Percentiles rank a stretch among this genome's conserved stretches.
phyloP scores from a whole-genome alignment of 2,797 vertebrate species.

The Brachyalestes nurse region DNA sequence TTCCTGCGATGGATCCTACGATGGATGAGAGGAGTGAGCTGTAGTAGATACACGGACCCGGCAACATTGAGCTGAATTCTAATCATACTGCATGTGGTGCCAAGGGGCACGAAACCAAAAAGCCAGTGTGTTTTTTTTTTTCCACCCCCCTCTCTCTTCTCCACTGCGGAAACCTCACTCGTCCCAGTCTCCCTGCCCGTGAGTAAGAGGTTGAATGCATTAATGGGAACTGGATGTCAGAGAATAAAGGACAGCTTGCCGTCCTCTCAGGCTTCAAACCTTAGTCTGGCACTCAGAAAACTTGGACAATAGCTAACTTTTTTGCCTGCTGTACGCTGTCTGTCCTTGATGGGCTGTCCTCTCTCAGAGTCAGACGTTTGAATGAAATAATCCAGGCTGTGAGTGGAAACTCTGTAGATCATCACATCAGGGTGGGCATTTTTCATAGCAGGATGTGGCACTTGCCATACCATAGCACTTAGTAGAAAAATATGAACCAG shows the following conservation, averaged over 20 bases:
- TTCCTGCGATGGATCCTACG: constrained; percentile 40
- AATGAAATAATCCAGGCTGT: neutral
- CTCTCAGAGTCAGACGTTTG: neutral
- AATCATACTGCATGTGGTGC: constrained; percentile 68
- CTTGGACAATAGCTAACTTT: constrained; percentile 6
- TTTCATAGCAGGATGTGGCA: neutral
- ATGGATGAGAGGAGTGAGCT: constrained; percentile 60
- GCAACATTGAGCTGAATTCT: constrained; percentile 67
- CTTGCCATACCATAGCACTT: too few relatives aligned
- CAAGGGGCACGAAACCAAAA: constrained; percentile 60
- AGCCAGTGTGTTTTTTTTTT: constrained; percentile 37
- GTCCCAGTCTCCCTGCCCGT: constrained; percentile 36
- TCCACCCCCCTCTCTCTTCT: constrained; percentile 22
- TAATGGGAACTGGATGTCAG: constrained; percentile 63
- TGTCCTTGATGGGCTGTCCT: constrained; percentile 22
- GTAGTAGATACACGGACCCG: constrained; percentile 64
- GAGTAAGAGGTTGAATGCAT: constrained; percentile 62
- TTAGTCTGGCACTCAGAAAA: constrained; percentile 21
- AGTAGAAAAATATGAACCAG: too few relatives aligned
- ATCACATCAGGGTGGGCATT: neutral
- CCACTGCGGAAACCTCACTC: constrained; percentile 40
- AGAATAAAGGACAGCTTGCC: constrained; percentile 53
- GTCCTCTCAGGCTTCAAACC: constrained; percentile 44
- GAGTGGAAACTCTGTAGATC: neutral
- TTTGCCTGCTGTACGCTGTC: neutral